Evolutionary conservation across 2,113 vertebrate genomes (phyloP).

Genomic region (Callithrix jacchus): DNA sequence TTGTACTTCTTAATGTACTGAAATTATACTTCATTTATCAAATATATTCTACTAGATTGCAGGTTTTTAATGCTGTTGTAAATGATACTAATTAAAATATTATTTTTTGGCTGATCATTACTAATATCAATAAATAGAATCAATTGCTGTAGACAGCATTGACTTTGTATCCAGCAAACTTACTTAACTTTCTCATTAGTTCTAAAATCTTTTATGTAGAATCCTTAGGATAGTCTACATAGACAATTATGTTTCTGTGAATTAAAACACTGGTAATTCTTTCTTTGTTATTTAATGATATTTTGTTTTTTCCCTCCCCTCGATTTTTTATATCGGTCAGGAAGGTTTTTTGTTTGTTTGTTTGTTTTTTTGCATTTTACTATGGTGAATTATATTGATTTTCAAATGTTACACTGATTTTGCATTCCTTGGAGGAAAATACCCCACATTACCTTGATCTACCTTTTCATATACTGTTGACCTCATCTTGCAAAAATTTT

Average conservation of each 20-base stretch:
- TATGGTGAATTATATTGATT: background rate
- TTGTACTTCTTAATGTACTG: background rate
- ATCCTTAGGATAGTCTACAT: background rate
- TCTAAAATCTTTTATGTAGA: background rate
- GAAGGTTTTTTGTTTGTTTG: too few relatives aligned
- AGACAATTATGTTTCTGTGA: background rate
- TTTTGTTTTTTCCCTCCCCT: background rate
- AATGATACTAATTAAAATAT: background rate
- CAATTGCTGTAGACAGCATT: background rate
- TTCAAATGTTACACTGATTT: background rate
- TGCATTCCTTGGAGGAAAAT: background rate
- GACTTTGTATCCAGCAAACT: background rate
- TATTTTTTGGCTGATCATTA: background rate
- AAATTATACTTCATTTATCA: background rate
- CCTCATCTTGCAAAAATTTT: background rate
- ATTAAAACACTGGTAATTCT: background rate
- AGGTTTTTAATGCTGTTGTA: background rate
- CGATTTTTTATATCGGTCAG: too few relatives aligned
- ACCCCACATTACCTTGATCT: background rate
- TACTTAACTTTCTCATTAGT: background rate
- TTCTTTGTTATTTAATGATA: background rate
- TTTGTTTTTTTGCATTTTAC: background rate
- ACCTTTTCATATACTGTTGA: background rate
- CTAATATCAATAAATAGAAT: background rate
- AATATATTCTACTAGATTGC: background rate